Evolutionary conservation across 2,888 invertebrate species (phyloP).

Genomic region (Hedya salicella): DNA sequence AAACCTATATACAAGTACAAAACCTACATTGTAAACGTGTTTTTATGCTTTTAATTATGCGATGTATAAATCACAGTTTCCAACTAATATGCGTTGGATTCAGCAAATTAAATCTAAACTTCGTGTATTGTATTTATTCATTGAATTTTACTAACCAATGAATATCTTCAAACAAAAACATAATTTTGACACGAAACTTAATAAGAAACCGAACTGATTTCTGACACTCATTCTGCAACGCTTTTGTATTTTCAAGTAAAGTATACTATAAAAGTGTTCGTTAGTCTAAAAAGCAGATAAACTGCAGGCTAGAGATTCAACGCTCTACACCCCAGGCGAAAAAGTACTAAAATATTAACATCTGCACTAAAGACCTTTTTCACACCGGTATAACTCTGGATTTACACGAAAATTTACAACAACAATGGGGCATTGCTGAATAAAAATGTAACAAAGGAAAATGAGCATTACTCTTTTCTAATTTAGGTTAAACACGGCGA

Average conservation of each 20-base stretch:
- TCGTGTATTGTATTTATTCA: no score
- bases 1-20: no score
- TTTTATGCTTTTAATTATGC: no score
- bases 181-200: slow-evolving; percentile 44
- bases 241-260: slow-evolving; percentile 10
- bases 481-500: slow-evolving; percentile 66
- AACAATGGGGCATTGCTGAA: slow-evolving; percentile 42
- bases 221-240: slow-evolving; percentile 1
- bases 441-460: slow-evolving; percentile 54
- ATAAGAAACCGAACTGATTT: slow-evolving; percentile 37
- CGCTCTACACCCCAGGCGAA: slow-evolving; percentile 16
- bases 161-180: slow-evolving; percentile 8
- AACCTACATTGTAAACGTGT: no score
- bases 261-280: slow-evolving; percentile 9
- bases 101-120: no score
- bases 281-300: slow-evolving; percentile 11
- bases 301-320: slow-evolving; percentile 7
- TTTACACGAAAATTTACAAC: slow-evolving; percentile 21
- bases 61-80: no score
- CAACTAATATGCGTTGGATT: no score
- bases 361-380: slow-evolving; percentile 26
- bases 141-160: background rate
- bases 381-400: slow-evolving; percentile 22
- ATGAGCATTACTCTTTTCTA: slow-evolving; percentile 60
- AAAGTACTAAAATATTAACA: slow-evolving; percentile 31